phyloP scores from a whole-genome alignment of 2,113 vertebrate species.

The Paradoxurus hermaphroditus region DNA sequence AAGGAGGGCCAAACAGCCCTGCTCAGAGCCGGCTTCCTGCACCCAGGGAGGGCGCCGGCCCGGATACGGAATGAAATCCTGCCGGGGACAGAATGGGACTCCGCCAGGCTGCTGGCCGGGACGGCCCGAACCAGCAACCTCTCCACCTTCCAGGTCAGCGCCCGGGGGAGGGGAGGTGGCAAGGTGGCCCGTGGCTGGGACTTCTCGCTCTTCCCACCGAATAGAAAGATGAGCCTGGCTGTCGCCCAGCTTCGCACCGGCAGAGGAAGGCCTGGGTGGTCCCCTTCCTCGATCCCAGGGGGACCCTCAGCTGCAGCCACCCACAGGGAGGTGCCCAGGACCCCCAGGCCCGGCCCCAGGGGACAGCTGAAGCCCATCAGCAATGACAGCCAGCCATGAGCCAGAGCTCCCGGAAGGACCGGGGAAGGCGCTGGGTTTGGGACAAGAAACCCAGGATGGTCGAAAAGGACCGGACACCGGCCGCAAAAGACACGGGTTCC shows the following conservation, averaged over 20 bases:
- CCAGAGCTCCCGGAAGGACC: accelerated
- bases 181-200: not conserved
- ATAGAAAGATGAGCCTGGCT: not conserved
- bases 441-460: not conserved
- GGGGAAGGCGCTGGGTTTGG: not conserved
- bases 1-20: not conserved
- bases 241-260: accelerated
- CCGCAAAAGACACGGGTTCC: not conserved
- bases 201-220: not conserved
- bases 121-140: accelerated
- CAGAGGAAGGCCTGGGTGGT: too few relatives aligned
- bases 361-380: not conserved
- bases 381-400: too few relatives aligned
- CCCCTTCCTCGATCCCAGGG: not conserved
- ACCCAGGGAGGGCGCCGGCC: not conserved
- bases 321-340: not conserved
- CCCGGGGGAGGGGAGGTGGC: not conserved
- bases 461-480: not conserved
- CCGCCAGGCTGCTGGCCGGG: not conserved
- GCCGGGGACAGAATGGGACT: not conserved
- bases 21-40: not conserved
- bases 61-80: not conserved
- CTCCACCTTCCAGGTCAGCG: not conserved
- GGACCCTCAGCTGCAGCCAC: not conserved
- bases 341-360: not conserved